Evolutionary conservation across 2,888 invertebrate species (phyloP).

Genomic region (Steinernema hermaphroditum): DNA sequence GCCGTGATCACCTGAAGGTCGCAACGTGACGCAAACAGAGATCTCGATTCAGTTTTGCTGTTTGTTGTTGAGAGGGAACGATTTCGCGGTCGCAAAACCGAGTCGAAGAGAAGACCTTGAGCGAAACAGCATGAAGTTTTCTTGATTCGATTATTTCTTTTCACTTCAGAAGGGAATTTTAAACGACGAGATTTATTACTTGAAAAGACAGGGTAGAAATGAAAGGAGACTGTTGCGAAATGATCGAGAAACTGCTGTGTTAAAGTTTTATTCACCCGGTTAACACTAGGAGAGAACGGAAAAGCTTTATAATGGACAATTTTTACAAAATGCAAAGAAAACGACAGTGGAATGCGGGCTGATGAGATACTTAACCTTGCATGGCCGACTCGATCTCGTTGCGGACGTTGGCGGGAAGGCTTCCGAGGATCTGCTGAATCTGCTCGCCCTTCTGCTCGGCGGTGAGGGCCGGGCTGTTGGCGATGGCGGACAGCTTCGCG

Average conservation of each 20-base stretch:
- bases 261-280: conserved; percentile 8
- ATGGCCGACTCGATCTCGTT: conserved; percentile 57
- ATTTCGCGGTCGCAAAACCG: not conserved
- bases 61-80: not conserved
- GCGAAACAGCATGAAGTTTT: not conserved
- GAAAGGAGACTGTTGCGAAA: too few relatives aligned
- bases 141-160: not conserved
- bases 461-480: conserved; percentile 52
- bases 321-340: conserved; percentile 16
- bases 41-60: not conserved
- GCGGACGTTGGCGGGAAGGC: conserved; percentile 54
- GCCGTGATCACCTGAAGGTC: too few relatives aligned
- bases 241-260: not conserved
- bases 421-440: conserved; percentile 51
- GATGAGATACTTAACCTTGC: conserved; percentile 38
- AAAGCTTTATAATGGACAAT: conserved; percentile 5
- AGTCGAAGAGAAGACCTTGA: conserved; percentile 5
- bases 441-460: conserved; percentile 55
- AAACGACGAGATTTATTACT: too few relatives aligned
- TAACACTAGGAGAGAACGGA: not conserved
- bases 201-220: too few relatives aligned
- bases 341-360: not conserved
- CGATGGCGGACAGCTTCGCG: conserved; percentile 55
- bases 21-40: too few relatives aligned
- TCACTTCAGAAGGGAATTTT: too few relatives aligned